A percentile compares a stretch with the other conserved stretches of the same genome.
Evolutionary conservation across 2,888 invertebrate species (phyloP).

Genomic region (Hirtodrosophila trivittata): DNA sequence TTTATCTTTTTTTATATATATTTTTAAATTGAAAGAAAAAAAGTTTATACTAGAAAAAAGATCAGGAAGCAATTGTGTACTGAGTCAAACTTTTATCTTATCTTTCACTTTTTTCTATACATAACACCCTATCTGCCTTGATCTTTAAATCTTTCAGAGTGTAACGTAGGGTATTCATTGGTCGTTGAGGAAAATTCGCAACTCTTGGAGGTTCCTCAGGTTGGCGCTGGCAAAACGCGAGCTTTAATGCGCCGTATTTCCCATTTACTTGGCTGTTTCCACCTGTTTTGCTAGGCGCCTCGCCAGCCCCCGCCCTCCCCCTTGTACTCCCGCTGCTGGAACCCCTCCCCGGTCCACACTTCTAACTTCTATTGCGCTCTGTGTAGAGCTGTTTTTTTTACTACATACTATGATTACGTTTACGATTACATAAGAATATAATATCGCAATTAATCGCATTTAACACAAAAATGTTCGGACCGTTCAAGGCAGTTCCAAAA

Average conservation of each 20-base stretch:
- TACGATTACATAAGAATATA: conserved; percentile 81
- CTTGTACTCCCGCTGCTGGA: not conserved
- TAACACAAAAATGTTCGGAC: conserved; percentile 77
- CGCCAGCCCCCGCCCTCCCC: not conserved
- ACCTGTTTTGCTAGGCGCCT: not conserved
- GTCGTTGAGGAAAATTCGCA: not conserved
- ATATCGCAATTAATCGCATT: conserved; percentile 80
- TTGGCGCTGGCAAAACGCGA: conserved; percentile 24
- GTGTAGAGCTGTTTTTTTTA: conserved; percentile 56
- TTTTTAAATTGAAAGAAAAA: too few relatives aligned
- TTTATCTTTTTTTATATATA: too few relatives aligned
- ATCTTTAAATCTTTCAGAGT: not conserved
- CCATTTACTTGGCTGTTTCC: conserved; percentile 32
- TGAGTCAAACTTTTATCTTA: too few relatives aligned
- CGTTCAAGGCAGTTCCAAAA: conserved; percentile 58
- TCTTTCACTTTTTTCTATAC: too few relatives aligned
- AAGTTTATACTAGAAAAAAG: too few relatives aligned
- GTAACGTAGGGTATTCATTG: not conserved
- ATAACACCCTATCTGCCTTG: too few relatives aligned
- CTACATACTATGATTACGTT: conserved; percentile 73
- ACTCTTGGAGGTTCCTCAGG: not conserved
- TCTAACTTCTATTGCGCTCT: too few relatives aligned
- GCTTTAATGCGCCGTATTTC: conserved; percentile 50
- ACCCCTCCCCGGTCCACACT: too few relatives aligned
- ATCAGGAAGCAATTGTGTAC: too few relatives aligned